These are phyloP conservation scores for Athripsodes cinereus DNA, from an alignment of 2,888 invertebrate genomes.

Conservation along the genomic window DNA sequence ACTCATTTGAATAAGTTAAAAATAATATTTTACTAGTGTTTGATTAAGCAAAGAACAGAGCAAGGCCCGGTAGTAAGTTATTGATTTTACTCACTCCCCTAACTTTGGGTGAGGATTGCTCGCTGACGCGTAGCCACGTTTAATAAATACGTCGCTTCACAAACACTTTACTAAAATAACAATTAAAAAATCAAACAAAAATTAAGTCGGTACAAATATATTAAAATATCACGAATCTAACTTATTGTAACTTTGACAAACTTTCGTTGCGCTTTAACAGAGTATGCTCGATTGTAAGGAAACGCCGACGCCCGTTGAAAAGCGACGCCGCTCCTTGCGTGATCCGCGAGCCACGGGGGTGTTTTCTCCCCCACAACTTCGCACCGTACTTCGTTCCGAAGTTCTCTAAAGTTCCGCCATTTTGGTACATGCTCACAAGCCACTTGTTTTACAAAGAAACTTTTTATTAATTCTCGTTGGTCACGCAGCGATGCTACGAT, in stretches of 20 bases:
- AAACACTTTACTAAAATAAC: slow-evolving; percentile 4
- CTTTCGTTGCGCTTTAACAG: background rate
- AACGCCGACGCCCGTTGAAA: background rate
- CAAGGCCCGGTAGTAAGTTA: slow-evolving; percentile 42
- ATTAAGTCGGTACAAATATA: background rate
- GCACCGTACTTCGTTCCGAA: slow-evolving; percentile 52
- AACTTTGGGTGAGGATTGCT: slow-evolving; percentile 46
- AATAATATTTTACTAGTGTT: slow-evolving; percentile 40
- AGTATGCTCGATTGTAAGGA: background rate
- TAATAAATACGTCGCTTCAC: slow-evolving; percentile 3
- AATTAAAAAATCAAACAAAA: background rate
- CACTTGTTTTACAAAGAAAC: slow-evolving; percentile 57
- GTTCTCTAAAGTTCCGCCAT: slow-evolving; percentile 56
- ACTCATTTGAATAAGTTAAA: slow-evolving; percentile 15
- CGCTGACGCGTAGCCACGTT: slow-evolving; percentile 34
- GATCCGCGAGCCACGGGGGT: slow-evolving; percentile 23
- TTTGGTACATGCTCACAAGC: slow-evolving; percentile 57
- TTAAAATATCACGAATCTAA: background rate
- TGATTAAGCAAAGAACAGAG: slow-evolving; percentile 34
- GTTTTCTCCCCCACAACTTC: slow-evolving; percentile 45
- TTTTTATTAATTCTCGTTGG: slow-evolving; percentile 55
- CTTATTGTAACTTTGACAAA: background rate
- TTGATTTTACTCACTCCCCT: slow-evolving; percentile 51
- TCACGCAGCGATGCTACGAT: slow-evolving; percentile 53
- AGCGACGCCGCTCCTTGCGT: slow-evolving; percentile 15